Evolutionary conservation across 2,888 invertebrate species (phyloP), one percentile per base, ranked within the genome.

Genomic region (Conistra vaccinii): DNA sequence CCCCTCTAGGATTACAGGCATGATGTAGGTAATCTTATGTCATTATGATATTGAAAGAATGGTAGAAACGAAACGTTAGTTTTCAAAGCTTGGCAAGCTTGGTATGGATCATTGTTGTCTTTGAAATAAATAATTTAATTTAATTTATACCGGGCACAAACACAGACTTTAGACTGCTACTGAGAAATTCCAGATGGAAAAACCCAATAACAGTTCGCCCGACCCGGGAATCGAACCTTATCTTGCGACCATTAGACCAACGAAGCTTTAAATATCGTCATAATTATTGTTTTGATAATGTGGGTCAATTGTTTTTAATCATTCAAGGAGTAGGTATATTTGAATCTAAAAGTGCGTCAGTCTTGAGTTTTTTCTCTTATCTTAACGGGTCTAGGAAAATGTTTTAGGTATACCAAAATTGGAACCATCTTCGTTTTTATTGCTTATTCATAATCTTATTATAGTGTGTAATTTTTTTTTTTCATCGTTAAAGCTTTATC

Each of bases 351-450:
- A 72, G 32, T 45, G 42, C 55, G 26, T 32, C 26, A 35, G 26
- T 57, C 17, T 55, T 73, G 32, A 17, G 17, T 69, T 35, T 69
- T 42, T 68, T 68, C 14, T 48, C 48, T 26, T 69, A 26, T 35
- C 45, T 35, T n/a, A 69, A n/a, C 26, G 23, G 5, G 69, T 14
- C 17, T 53, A 53, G 12, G 12, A 53, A 53, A 55, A 20, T 45
- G 29, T 26, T 55, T n/a, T 4, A n/a, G n/a, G n/a, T n/a, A 48
- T 20, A 0, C 17, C 7, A 35, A 26, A 32, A 26, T 51, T 51
- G 39, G 29, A 39, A 39, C 23, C 35, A 51, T 51, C 14, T 35
- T 7, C 23, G 29, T 45, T 63, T 42, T 29, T 45, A 29, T 6
- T 45, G 29, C 4, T 23, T 42, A 6, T 20, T 42, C 1, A 20